phyloP scores from a whole-genome alignment of 2,888 invertebrate species.

The Agrilus biguttatus region DNA sequence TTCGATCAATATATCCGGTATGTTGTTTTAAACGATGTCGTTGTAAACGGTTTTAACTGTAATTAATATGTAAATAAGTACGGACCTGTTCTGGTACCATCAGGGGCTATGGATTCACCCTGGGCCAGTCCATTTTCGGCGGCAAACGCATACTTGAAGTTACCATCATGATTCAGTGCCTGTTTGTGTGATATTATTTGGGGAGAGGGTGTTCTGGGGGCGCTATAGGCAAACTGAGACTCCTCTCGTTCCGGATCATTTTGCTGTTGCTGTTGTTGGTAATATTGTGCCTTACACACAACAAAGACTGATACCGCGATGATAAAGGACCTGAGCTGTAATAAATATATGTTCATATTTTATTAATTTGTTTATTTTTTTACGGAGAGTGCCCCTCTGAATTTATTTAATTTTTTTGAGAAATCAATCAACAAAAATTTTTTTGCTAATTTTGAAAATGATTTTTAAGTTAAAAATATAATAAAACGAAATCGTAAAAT shows the following conservation, averaged over 20 bases:
- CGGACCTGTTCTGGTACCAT: slow-evolving; percentile 45
- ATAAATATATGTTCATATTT: not conserved
- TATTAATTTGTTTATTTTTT: not conserved
- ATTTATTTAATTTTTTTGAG: too few species aligned
- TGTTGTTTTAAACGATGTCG: too few species aligned
- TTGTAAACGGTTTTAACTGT: too few species aligned
- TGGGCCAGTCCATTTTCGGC: slow-evolving; percentile 56
- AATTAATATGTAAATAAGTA: too few species aligned
- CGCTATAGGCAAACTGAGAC: slow-evolving; percentile 1
- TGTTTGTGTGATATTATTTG: slow-evolving; percentile 48
- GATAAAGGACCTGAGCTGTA: not conserved
- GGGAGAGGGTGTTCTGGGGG: slow-evolving; percentile 25
- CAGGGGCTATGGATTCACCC: slow-evolving; percentile 52
- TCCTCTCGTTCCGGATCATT: slow-evolving; percentile 5
- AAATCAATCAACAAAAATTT: too few species aligned
- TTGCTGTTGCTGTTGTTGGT: slow-evolving; percentile 8
- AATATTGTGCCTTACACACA: slow-evolving; percentile 1
- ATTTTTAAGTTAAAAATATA: too few species aligned
- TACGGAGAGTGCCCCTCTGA: too few species aligned
- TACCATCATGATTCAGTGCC: slow-evolving; percentile 47
- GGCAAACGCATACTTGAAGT: slow-evolving; percentile 52
- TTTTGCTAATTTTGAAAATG: too few species aligned
- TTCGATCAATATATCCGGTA: too few species aligned
- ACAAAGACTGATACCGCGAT: slow-evolving; percentile 3
- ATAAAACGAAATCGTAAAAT: too few species aligned